Percentiles rank a stretch among this genome's conserved stretches.
These are phyloP conservation scores for Lamellibrachia satsuma DNA, from an alignment of 2,888 invertebrate genomes.

Conservation along the genomic window DNA sequence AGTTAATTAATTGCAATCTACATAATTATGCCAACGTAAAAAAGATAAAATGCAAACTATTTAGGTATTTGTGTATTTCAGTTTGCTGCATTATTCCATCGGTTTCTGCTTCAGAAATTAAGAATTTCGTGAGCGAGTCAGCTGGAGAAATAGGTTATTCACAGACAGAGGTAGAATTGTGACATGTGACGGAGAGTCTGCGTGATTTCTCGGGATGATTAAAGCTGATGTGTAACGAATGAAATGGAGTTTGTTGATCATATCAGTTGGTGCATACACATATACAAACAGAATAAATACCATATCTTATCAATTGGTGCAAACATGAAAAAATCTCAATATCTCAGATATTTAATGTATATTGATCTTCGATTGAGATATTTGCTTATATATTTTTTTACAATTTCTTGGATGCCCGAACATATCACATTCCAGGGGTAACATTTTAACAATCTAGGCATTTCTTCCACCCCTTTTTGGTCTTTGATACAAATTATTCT, in stretches of 20 bases:
- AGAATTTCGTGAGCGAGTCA: neutral
- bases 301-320: too few relatives aligned
- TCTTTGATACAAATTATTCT: too few relatives aligned
- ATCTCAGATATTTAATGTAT: too few relatives aligned
- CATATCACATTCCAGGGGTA: neutral
- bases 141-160: neutral
- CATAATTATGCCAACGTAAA: neutral
- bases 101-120: conserved; percentile 4
- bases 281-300: too few relatives aligned
- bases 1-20: neutral
- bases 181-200: neutral
- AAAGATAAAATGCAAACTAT: neutral
- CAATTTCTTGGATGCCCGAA: neutral
- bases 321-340: too few relatives aligned
- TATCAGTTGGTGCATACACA: neutral
- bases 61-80: neutral
- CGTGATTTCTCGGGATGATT: neutral
- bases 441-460: neutral
- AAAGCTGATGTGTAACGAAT: neutral
- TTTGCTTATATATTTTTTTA: too few relatives aligned
- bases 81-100: neutral
- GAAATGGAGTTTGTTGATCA: neutral
- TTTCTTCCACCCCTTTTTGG: too few relatives aligned
- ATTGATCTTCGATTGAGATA: too few relatives aligned
- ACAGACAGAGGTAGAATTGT: neutral